phyloP scores from a whole-genome alignment of 2,113 vertebrate species.

The Pygoscelis adeliae region DNA sequence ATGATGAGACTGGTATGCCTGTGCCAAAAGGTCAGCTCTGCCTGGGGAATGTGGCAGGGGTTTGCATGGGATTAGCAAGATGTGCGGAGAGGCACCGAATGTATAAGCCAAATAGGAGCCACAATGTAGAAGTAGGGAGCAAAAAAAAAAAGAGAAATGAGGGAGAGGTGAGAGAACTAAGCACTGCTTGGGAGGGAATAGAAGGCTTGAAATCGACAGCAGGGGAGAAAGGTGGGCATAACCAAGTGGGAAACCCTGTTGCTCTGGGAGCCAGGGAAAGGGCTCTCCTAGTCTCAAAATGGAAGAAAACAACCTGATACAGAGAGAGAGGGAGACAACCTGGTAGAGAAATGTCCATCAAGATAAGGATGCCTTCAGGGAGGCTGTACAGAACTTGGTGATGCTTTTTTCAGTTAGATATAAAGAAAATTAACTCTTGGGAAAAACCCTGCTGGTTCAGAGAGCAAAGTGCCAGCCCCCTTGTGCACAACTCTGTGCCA shows the following conservation, averaged over 20 bases:
- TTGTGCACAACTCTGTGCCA: fast-evolving
- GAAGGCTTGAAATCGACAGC: neutral
- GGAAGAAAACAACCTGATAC: neutral
- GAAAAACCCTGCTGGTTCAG: neutral
- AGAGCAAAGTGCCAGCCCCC: neutral
- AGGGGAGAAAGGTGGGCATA: neutral
- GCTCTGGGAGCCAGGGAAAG: neutral
- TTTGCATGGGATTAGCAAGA: neutral
- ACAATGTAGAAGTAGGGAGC: neutral
- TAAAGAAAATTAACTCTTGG: neutral
- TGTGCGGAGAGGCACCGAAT: neutral
- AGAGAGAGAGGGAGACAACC: neutral
- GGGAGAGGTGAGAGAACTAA: neutral
- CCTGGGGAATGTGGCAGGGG: neutral
- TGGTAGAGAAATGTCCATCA: neutral
- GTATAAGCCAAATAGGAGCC: neutral
- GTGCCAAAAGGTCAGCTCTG: neutral
- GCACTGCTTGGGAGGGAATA: neutral
- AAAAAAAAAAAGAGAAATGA: neutral
- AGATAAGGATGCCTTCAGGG: neutral
- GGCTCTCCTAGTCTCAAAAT: neutral
- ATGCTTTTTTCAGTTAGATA: neutral
- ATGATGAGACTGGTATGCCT: neutral
- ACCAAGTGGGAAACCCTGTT: neutral
- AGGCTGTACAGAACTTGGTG: neutral